A percentile compares a stretch with the other conserved stretches of the same genome.
phyloP scores from a whole-genome alignment of 2,888 invertebrate genomes.

The Ophioninae sp. region DNA sequence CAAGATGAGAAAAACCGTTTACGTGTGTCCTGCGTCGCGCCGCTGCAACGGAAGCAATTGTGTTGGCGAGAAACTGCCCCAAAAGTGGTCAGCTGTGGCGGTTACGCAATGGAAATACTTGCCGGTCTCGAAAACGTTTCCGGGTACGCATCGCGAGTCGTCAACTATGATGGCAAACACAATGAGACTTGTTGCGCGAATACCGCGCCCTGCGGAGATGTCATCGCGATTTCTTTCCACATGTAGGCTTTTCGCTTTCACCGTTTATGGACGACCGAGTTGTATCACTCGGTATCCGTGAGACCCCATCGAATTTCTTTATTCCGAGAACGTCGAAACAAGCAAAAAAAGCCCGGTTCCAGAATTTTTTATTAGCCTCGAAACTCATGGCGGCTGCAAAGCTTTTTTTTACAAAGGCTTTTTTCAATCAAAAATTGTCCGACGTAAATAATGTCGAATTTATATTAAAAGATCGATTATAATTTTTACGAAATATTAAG shows the following conservation, averaged over 20 bases:
- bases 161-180: slow-evolving; percentile 68
- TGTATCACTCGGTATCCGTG: slow-evolving; percentile 30
- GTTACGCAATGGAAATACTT: slow-evolving; percentile 70
- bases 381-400: background rate
- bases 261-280: slow-evolving; percentile 66
- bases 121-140: slow-evolving; percentile 69
- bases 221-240: slow-evolving; percentile 38
- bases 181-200: slow-evolving; percentile 67
- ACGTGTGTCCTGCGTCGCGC: too few relatives aligned
- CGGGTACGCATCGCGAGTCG: slow-evolving; percentile 68
- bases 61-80: slow-evolving; percentile 61
- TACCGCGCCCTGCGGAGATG: slow-evolving; percentile 46
- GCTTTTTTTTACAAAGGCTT: too few relatives aligned
- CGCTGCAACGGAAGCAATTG: slow-evolving; percentile 9
- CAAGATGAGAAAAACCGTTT: too few relatives aligned
- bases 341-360: slow-evolving; percentile 17
- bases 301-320: slow-evolving; percentile 44
- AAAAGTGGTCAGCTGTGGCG: slow-evolving; percentile 69
- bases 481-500: too few relatives aligned
- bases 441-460: slow-evolving; percentile 3
- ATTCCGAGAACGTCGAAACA: slow-evolving; percentile 53
- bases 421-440: too few relatives aligned
- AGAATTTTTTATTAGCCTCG: background rate
- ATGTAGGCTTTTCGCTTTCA: slow-evolving; percentile 70
- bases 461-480: slow-evolving; percentile 47